Percentiles rank a stretch among this genome's conserved stretches.
Evolutionary conservation across 2,113 vertebrate species (phyloP).

Genomic region (Chitala chitala): DNA sequence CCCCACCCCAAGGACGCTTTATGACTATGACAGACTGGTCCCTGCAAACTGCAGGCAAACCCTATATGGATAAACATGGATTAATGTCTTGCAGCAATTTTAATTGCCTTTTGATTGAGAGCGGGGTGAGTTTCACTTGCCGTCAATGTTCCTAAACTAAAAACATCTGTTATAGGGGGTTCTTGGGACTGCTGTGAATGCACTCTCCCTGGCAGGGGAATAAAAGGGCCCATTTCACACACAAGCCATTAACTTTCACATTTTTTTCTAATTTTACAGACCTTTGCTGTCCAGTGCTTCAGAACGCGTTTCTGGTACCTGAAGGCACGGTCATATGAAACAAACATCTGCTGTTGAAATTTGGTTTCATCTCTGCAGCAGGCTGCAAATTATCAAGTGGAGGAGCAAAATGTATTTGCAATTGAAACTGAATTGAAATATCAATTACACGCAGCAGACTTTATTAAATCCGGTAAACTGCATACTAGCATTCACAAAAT

Average conservation of each 20-base stretch:
- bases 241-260: constrained; percentile 24
- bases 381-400: background rate
- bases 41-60: constrained; percentile 20
- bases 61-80: constrained; percentile 29
- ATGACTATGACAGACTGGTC: constrained; percentile 35
- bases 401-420: background rate
- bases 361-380: background rate
- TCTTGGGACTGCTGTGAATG: constrained; percentile 5
- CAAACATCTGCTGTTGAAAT: constrained; percentile 14
- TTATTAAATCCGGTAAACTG: background rate
- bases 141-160: constrained; percentile 19
- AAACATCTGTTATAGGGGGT: constrained; percentile 22
- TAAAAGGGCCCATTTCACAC: constrained; percentile 19
- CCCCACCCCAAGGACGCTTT: constrained; percentile 33
- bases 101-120: constrained; percentile 35
- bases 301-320: background rate
- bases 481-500: background rate
- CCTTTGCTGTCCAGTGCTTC: constrained; percentile 9
- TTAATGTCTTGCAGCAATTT: constrained; percentile 32
- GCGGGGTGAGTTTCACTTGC: constrained; percentile 22
- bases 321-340: constrained; percentile 1
- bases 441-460: background rate
- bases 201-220: background rate
- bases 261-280: constrained; percentile 26
- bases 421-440: background rate